Percentiles rank a stretch among this genome's conserved stretches.
These are phyloP conservation scores for Arbacia lixula DNA, from an alignment of 53 echinoderm and acorn worm genomes.

Conservation along the genomic window DNA sequence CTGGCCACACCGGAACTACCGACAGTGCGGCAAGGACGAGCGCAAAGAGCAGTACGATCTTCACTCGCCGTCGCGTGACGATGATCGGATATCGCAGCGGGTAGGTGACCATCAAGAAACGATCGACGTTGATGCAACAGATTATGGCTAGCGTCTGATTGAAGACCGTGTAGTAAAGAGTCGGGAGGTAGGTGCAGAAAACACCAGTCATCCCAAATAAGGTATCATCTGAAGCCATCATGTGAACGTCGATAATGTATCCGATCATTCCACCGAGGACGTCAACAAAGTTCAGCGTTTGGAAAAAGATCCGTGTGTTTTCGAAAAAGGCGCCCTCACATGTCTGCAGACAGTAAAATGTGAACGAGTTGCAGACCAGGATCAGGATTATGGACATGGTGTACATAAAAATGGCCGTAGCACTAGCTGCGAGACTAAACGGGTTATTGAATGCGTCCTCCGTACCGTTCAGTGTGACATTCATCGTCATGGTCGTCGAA, in stretches of 20 bases:
- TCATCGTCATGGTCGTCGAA: too few relatives aligned
- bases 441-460: too few relatives aligned
- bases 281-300: slow-evolving; percentile 8
- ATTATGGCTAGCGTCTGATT: slow-evolving; percentile 1
- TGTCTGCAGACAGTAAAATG: neutral
- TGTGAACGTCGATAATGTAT: neutral
- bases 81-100: too few relatives aligned
- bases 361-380: slow-evolving; percentile 3
- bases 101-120: too few relatives aligned
- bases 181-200: neutral
- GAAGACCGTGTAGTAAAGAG: neutral
- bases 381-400: neutral
- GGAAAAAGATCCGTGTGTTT: slow-evolving; percentile 10
- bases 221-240: neutral
- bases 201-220: neutral
- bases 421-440: too few relatives aligned
- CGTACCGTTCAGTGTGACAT: too few relatives aligned
- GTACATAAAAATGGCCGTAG: neutral
- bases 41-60: neutral
- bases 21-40: neutral
- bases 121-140: slow-evolving; percentile 5
- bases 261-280: neutral
- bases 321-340: neutral
- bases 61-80: too few relatives aligned
- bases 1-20: neutral